Conservation (phyloP, 1,140 invertebrate species). For the Temnothorax longispinosus region DNA sequence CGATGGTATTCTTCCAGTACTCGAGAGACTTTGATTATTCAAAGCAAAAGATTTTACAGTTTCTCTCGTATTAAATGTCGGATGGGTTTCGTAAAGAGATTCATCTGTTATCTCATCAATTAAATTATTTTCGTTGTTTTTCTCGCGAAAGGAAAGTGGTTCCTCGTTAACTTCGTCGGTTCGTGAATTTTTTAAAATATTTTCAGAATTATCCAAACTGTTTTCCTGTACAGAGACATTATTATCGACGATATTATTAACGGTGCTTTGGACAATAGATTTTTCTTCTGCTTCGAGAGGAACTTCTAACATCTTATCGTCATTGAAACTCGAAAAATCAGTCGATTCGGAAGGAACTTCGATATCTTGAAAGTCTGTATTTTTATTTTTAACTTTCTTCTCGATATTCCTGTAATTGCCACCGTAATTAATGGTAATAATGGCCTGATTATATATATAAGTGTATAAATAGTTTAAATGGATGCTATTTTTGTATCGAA, state of each 20-base stretch:
- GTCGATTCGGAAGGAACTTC: not conserved
- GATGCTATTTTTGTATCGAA: not conserved
- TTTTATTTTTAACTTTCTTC: not conserved
- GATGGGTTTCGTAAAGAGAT: not conserved
- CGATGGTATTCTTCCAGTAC: not conserved
- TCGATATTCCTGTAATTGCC: constrained; percentile 7
- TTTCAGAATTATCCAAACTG: not conserved
- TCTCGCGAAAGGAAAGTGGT: not conserved
- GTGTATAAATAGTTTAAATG: not conserved
- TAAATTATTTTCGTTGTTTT: not conserved
- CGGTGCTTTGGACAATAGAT: not conserved
- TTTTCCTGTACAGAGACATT: not conserved
- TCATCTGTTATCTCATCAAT: not conserved
- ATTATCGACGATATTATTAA: constrained; percentile 3
- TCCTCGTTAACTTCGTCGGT: not conserved
- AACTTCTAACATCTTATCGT: constrained; percentile 25
- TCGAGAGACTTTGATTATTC: not conserved
- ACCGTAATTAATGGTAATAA: not conserved
- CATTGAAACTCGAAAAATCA: not conserved
- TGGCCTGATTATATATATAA: not conserved
- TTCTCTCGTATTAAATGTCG: not conserved
- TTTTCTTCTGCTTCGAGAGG: constrained; percentile 1
- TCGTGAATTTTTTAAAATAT: not conserved
- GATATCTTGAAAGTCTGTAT: not conserved
- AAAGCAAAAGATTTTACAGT: not conserved